Base-by-base conservation (phyloP, 2,888 invertebrate genomes). In the Dryomyza anilis region DNA sequence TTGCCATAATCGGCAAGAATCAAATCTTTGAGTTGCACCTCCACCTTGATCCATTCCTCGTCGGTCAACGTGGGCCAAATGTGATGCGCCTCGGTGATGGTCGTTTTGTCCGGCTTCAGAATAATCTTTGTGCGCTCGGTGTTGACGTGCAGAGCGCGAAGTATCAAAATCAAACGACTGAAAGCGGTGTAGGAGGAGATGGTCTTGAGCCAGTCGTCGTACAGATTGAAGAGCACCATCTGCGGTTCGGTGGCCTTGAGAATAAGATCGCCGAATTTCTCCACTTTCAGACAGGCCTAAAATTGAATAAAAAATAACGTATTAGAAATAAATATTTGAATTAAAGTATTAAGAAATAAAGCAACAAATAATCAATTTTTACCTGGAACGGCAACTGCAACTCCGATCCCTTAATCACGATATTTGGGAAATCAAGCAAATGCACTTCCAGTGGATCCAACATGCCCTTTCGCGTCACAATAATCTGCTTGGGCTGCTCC, bases 1-100 rank as follows among this genome's bases (percentile, higher is more conserved):
- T 99, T 99, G 80, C 99, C 99, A 76, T 99, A 99, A 85, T 99
- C 99, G 52, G 98, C 98, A 62, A 99, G 85, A 76, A 99, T 99
- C 67, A 99, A 89, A 84, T 99, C 99, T 81, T 99, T 99, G 23
- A 99, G 87, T 78, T 97, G 96, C 29, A 98, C 95, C 84, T 99
- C 99, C 50, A 98, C 96, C 84, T 98, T 98, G 81, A 99, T 97
- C 99, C 99, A 99, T 85, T 99, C 98, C 76, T 99, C 98, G 78
- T 99, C 98, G 0, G 93, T 89, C 6, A 99, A 86, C 0, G 97
- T 94, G 0, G 99, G 99, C 99, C 99, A 99, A 84, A 99, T 99
- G 84, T 99, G 99, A 86, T 99, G 99, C 0, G 96, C 93, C 83
- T 99, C 99, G 0, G 99, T 99, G 57, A 99, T 92, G 0, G 98